Evolutionary conservation across 2,797 vertebrate species (phyloP).

Genomic region (Sebastes variabilis): DNA sequence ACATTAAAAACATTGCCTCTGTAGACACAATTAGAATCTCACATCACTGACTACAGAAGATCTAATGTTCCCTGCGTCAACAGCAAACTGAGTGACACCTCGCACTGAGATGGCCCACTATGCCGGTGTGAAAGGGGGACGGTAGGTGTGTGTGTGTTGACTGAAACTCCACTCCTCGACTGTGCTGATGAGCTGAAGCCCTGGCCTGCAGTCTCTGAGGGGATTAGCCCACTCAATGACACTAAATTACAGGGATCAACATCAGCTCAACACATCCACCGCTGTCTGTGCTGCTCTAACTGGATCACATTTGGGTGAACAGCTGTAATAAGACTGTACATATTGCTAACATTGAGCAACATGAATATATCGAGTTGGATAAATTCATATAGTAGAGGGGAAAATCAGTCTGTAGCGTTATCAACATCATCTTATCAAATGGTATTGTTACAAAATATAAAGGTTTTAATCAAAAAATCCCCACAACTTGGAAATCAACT

Average conservation of each 20-base stretch:
- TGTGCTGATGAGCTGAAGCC: slow-evolving; percentile 77
- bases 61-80: slow-evolving; percentile 68
- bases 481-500: slow-evolving; percentile 44
- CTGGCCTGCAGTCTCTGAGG: slow-evolving; percentile 80
- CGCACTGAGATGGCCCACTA: slow-evolving; percentile 58
- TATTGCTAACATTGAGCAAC: slow-evolving; percentile 53
- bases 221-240: slow-evolving; percentile 85
- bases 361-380: slow-evolving; percentile 37
- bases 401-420: background rate
- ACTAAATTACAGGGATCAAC: slow-evolving; percentile 85
- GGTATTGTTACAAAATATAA: slow-evolving; percentile 31
- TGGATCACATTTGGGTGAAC: slow-evolving; percentile 76
- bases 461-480: slow-evolving; percentile 51
- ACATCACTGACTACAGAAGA: slow-evolving; percentile 68
- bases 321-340: slow-evolving; percentile 59
- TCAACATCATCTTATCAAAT: slow-evolving; percentile 2
- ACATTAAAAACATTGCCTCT: slow-evolving; percentile 77
- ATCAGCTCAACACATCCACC: slow-evolving; percentile 80
- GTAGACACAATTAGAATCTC: slow-evolving; percentile 80
- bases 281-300: slow-evolving; percentile 74
- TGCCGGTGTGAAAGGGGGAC: slow-evolving; percentile 54
- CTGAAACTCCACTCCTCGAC: slow-evolving; percentile 71
- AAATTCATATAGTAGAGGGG: slow-evolving; percentile 2
- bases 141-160: slow-evolving; percentile 49
- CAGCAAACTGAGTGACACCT: slow-evolving; percentile 63